These are phyloP conservation scores for Agrochola macilenta DNA, from an alignment of 2,888 invertebrate genomes.

Conservation along the genomic window DNA sequence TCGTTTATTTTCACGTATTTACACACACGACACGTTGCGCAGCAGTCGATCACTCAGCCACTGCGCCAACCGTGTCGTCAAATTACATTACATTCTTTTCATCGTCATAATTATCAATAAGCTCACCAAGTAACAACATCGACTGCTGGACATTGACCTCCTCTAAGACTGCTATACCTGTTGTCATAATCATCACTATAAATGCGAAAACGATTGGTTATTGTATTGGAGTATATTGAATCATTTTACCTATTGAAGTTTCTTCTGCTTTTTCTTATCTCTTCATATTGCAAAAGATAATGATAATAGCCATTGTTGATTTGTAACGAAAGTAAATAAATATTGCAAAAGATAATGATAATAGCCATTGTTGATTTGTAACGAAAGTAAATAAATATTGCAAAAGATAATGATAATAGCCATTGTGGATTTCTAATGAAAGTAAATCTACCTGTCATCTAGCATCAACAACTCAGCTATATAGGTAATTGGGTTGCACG, in stretches of 20 bases:
- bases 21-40: too few species aligned
- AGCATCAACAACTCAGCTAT: constrained; percentile 45
- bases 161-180: too few species aligned
- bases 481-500: constrained; percentile 59
- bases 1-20: too few species aligned
- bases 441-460: constrained; percentile 59
- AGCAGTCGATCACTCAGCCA: too few species aligned
- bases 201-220: not conserved
- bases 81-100: too few species aligned
- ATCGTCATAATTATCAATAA: not conserved
- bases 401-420: constrained; percentile 14
- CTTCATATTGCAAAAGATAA: not conserved
- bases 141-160: not conserved
- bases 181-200: not conserved
- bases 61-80: too few species aligned
- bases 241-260: too few species aligned
- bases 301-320: constrained; percentile 38
- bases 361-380: constrained; percentile 43
- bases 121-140: not conserved
- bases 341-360: constrained; percentile 10
- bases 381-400: constrained; percentile 60
- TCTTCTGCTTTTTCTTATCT: not conserved
- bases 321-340: constrained; percentile 58
- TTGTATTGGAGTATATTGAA: not conserved
- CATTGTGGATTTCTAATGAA: constrained; percentile 49